Conservation (phyloP, 1,140 invertebrate genomes). For the Ceratina australensis region DNA sequence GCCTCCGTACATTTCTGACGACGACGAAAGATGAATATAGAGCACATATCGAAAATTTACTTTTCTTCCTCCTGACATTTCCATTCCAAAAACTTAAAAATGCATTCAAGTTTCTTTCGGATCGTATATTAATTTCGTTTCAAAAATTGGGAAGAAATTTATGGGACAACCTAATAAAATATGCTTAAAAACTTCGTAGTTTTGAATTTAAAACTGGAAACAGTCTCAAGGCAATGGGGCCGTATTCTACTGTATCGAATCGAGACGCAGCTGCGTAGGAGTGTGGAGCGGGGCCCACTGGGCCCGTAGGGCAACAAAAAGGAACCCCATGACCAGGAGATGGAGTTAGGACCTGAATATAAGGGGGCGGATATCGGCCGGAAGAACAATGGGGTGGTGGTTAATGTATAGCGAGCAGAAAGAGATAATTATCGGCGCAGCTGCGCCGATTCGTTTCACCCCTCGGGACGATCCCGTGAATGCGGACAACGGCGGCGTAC, state of each 20-base stretch:
- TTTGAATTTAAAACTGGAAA: neutral
- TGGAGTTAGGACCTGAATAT: neutral
- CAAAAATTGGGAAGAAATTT: too few relatives aligned
- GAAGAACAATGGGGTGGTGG: conserved; percentile 59
- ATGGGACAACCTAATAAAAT: too few relatives aligned
- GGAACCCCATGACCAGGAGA: neutral
- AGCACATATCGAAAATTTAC: too few relatives aligned
- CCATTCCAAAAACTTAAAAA: too few relatives aligned
- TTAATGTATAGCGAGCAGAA: conserved; percentile 18
- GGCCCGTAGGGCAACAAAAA: neutral
- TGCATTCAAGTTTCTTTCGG: too few relatives aligned
- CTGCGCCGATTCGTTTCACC: conserved; percentile 56
- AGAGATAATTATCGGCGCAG: conserved; percentile 64
- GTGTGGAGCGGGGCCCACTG: neutral
- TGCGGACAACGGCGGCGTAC: neutral
- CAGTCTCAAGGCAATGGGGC: neutral
- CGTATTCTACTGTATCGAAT: neutral
- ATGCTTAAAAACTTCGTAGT: too few relatives aligned
- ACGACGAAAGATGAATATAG: too few relatives aligned
- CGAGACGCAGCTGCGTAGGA: conserved; percentile 31
- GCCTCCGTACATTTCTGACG: too few relatives aligned
- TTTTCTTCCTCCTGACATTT: too few relatives aligned
- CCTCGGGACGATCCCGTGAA: conserved; percentile 27
- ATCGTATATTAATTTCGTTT: too few relatives aligned
- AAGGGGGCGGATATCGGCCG: neutral